These are phyloP conservation scores for Linurgus olivaceus DNA, from an alignment of 2,797 vertebrate genomes.

Conservation along the genomic window DNA sequence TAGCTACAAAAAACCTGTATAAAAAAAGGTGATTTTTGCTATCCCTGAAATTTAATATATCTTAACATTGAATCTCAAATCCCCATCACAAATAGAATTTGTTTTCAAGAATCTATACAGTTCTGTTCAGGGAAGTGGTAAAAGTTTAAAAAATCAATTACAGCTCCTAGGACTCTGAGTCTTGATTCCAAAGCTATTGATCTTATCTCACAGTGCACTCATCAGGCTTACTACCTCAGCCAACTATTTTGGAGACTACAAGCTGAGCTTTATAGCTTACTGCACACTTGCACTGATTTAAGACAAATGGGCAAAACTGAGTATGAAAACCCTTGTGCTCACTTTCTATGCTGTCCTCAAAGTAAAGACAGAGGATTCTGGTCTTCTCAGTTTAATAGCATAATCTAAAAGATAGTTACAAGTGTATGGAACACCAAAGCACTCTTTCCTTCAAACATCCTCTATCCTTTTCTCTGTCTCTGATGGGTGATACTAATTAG, in stretches of 20 bases:
- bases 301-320: not conserved
- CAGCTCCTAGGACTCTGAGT: not conserved
- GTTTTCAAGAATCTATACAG: not conserved
- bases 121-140: not conserved
- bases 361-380: not conserved
- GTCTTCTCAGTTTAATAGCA: not conserved
- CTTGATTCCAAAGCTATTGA: not conserved
- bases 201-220: not conserved
- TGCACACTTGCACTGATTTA: not conserved
- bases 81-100: not conserved
- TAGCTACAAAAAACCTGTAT: not conserved
- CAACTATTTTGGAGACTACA: not conserved
- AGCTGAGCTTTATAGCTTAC: not conserved
- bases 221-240: not conserved
- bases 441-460: not conserved
- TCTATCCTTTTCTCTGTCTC: not conserved
- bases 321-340: not conserved
- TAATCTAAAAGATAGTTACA: not conserved
- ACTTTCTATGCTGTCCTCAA: not conserved
- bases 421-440: not conserved
- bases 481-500: not conserved
- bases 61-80: not conserved
- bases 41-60: not conserved
- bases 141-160: not conserved
- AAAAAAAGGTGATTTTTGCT: not conserved